Percentiles rank a stretch among this genome's conserved stretches.
phyloP scores from a whole-genome alignment of 1,140 invertebrate genomes.

The Papilio polytes region DNA sequence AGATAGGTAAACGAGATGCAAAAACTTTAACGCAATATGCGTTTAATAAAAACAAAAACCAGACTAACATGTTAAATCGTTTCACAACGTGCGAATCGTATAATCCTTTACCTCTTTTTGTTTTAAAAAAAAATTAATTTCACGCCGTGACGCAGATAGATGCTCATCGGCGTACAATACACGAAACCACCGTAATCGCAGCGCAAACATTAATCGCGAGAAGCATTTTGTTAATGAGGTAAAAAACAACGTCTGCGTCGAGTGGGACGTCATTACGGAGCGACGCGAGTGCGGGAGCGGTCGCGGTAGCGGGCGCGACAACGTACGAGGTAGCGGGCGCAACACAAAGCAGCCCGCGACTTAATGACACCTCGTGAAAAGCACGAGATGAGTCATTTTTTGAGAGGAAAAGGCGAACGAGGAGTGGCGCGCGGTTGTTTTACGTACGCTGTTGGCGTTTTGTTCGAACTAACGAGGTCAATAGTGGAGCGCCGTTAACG shows the following conservation, averaged over 20 bases:
- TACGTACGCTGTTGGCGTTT: constrained; percentile 70
- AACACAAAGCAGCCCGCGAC: constrained; percentile 62
- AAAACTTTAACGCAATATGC: constrained; percentile 7
- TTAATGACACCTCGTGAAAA: constrained; percentile 82
- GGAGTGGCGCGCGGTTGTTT: constrained; percentile 79
- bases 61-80: constrained; percentile 17
- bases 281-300: constrained; percentile 48
- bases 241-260: constrained; percentile 67
- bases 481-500: constrained; percentile 71
- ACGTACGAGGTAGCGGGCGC: constrained; percentile 48
- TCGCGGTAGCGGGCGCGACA: constrained; percentile 55
- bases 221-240: constrained; percentile 78
- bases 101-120: constrained; percentile 24
- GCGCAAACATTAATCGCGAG: constrained; percentile 66
- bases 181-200: constrained; percentile 57
- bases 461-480: constrained; percentile 82
- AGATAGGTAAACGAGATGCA: neutral
- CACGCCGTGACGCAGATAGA: constrained; percentile 39
- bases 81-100: constrained; percentile 25
- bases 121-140: constrained; percentile 38
- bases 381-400: constrained; percentile 81
- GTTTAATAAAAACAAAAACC: constrained; percentile 11
- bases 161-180: constrained; percentile 42
- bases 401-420: constrained; percentile 81
- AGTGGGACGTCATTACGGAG: constrained; percentile 70